Conservation (phyloP, 1,140 invertebrate genomes). For the Zophobas morio region DNA sequence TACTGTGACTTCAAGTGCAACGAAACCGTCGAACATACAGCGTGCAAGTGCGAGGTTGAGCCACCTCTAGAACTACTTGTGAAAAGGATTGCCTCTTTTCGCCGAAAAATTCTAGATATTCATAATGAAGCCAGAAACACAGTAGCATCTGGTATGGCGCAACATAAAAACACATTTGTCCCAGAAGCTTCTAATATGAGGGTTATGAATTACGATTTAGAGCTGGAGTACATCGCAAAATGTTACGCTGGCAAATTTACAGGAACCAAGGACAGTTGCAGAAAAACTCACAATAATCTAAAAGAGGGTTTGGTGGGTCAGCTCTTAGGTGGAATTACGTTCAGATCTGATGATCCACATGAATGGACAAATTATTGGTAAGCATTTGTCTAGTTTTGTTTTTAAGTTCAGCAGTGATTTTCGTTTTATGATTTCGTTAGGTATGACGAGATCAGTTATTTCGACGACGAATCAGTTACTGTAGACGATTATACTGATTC, state of each 20-base stretch:
- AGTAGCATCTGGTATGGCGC: neutral
- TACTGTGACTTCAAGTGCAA: neutral
- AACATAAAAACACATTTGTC: neutral
- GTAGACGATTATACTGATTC: neutral
- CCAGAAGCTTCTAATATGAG: neutral
- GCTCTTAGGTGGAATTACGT: neutral
- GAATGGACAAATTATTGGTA: neutral
- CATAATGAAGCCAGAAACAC: neutral
- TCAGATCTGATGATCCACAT: neutral
- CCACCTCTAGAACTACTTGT: neutral
- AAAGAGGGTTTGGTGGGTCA: neutral
- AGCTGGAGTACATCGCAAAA: neutral
- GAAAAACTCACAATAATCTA: neutral
- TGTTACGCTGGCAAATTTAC: neutral
- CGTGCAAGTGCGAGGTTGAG: neutral
- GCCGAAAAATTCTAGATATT: neutral
- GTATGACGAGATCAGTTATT: neutral
- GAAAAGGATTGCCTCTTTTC: neutral
- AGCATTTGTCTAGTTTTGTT: neutral
- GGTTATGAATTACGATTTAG: neutral
- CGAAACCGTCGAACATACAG: neutral
- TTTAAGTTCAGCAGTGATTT: neutral
- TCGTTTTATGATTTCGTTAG: neutral
- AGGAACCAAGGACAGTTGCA: neutral
- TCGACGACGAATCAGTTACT: neutral